Evolutionary conservation across 1,140 invertebrate genomes (phyloP), one percentile per base, ranked within the genome.

Genomic region (Drosophila lacteicornis): DNA sequence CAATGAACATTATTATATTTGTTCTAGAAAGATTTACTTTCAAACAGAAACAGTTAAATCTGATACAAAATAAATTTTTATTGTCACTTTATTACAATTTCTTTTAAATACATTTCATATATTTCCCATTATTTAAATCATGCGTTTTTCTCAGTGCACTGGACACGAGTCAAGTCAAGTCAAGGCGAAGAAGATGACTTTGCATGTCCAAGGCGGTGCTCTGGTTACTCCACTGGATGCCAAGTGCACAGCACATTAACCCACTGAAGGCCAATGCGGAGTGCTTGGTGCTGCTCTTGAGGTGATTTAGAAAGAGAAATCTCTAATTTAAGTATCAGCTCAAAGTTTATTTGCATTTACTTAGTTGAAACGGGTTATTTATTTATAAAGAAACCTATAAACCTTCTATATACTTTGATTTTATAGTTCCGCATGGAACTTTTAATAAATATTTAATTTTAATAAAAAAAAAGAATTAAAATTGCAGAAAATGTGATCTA

Each of bases 201-300:
- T 79, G 75, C 76, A 87, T 82, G 83, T 84, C 82, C 67, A 66
- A 49, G 83, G 38, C 62, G 62, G 40, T 79, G 83, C 79, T 68
- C 69, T 74, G 80, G 70, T 86, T 87, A 82, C 42, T 66, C 60
- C 47, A 76, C 53, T 63, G 51, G 49, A 53, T 68, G 83, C 82
- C 83, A 86, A 86, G 83, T 87, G 83, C 61, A 87, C 42, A 36
- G 42, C 67, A 43, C 17, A 66, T 85, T 85, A 85, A 85, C 82
- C 82, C 82, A 79, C 59, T 75, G 36, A 66, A 68, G 53, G 19
- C 49, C 59, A 69, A 15, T 13, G 11, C 12, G 25, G 53, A 30
- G 59, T 69, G 46, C 7, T 36, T 12, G 19, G 13, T 3, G 46
- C 0, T 9, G 8, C 30, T 27, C 66, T 69, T 67, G 15, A 53